These are phyloP conservation scores for Ligdia adustata DNA, from an alignment of 2,888 invertebrate genomes.

Conservation along the genomic window DNA sequence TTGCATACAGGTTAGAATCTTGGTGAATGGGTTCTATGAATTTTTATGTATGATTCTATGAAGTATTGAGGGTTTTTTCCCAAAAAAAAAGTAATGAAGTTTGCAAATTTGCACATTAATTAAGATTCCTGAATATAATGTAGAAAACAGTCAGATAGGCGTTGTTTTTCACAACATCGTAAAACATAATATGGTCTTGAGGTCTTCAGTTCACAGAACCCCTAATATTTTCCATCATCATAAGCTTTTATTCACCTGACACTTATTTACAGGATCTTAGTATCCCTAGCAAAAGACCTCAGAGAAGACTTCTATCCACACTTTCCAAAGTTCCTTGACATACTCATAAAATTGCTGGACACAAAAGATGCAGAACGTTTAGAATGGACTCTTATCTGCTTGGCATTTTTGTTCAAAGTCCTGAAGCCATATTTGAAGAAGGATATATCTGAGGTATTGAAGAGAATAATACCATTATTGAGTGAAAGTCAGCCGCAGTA, in stretches of 20 bases:
- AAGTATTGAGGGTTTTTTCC: no score
- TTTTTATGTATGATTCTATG: no score
- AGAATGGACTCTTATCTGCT: constrained; percentile 93
- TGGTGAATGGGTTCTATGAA: no score
- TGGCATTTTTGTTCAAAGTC: constrained; percentile 96
- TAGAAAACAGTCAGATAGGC: no score
- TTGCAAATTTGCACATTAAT: no score
- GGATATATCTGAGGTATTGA: constrained; percentile 89
- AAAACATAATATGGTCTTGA: no score
- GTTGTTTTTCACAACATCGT: no score
- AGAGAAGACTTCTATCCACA: constrained; percentile 95
- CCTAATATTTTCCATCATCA: neutral
- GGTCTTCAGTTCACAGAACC: no score
- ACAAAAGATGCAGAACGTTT: constrained; percentile 92
- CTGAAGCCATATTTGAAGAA: constrained; percentile 92
- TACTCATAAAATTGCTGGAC: constrained; percentile 88
- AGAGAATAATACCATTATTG: constrained; percentile 89
- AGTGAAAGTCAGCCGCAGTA: constrained; percentile 91
- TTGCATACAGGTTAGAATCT: no score
- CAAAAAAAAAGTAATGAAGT: no score
- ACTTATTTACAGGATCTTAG: constrained; percentile 86
- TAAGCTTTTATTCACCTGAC: neutral
- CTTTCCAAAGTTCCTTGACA: constrained; percentile 89
- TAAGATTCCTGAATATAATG: no score
- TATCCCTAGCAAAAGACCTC: constrained; percentile 94